These are phyloP conservation scores for Luperina testacea DNA, from an alignment of 2,888 invertebrate species.

Conservation along the genomic window DNA sequence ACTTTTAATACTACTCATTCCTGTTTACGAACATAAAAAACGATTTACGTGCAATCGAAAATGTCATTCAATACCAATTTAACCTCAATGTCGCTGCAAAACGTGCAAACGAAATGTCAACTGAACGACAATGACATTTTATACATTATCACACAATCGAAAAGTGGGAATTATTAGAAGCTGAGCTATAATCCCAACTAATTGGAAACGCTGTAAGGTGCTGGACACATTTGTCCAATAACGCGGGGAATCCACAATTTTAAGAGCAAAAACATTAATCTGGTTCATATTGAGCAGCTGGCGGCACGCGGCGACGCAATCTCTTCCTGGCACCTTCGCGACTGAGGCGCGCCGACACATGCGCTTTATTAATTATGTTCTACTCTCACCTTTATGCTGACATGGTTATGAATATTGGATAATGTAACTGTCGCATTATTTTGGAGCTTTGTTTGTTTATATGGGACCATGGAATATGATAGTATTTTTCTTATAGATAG, in stretches of 20 bases:
- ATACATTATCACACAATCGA: slow-evolving; percentile 31
- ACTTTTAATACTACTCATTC: slow-evolving; percentile 24
- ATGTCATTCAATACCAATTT: slow-evolving; percentile 38
- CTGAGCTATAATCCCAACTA: slow-evolving; percentile 41
- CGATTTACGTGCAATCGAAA: slow-evolving; percentile 27
- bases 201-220: slow-evolving; percentile 33
- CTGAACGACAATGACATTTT: slow-evolving; percentile 52
- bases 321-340: slow-evolving; percentile 62
- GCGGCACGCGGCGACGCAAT: slow-evolving; percentile 55
- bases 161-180: slow-evolving; percentile 35
- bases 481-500: not conserved
- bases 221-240: slow-evolving; percentile 54
- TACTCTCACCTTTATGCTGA: slow-evolving; percentile 54
- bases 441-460: slow-evolving; percentile 28
- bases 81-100: slow-evolving; percentile 34
- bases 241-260: slow-evolving; percentile 46
- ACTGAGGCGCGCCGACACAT: slow-evolving; percentile 61
- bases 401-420: slow-evolving; percentile 60
- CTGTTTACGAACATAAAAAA: slow-evolving; percentile 31
- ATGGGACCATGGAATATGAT: not conserved
- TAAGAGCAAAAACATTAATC: slow-evolving; percentile 67
- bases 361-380: slow-evolving; percentile 64
- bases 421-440: slow-evolving; percentile 24
- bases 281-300: slow-evolving; percentile 66
- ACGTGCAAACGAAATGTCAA: slow-evolving; percentile 47